phyloP scores from a whole-genome alignment of 1,140 invertebrate species.

The Drosophila tsacasi region DNA sequence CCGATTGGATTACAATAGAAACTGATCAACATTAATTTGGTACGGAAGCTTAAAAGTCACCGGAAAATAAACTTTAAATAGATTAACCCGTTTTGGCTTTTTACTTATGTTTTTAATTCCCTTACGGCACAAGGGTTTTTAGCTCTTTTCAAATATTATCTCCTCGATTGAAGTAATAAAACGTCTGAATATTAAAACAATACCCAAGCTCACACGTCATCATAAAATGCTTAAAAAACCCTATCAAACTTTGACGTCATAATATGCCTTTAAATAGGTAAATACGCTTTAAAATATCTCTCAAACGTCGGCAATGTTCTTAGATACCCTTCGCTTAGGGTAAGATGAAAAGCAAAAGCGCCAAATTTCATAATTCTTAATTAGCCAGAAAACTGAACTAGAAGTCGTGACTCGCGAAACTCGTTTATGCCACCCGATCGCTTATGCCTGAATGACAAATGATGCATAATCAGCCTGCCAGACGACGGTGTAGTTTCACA shows the following conservation, averaged over 20 bases:
- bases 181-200: too few relatives aligned
- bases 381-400: constrained; percentile 58
- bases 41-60: constrained; percentile 1
- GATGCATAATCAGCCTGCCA: constrained; percentile 58
- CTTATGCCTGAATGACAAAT: constrained; percentile 58
- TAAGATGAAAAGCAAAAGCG: constrained; percentile 51
- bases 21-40: constrained; percentile 4
- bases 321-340: constrained; percentile 26
- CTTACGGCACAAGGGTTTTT: neutral
- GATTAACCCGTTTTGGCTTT: neutral
- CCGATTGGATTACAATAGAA: constrained; percentile 5
- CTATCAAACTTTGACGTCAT: neutral
- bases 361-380: constrained; percentile 60
- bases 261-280: too few relatives aligned
- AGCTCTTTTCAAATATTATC: neutral
- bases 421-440: constrained; percentile 41
- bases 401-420: constrained; percentile 54
- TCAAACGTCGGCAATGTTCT: neutral
- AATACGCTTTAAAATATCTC: neutral
- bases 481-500: constrained; percentile 43
- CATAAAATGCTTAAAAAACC: too few relatives aligned
- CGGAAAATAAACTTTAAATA: constrained; percentile 16
- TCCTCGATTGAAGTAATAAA: too few relatives aligned
- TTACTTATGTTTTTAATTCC: neutral
- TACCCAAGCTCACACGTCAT: neutral